phyloP scores from a whole-genome alignment of 1,140 invertebrate genomes.

The Harlomillsia oculata region DNA sequence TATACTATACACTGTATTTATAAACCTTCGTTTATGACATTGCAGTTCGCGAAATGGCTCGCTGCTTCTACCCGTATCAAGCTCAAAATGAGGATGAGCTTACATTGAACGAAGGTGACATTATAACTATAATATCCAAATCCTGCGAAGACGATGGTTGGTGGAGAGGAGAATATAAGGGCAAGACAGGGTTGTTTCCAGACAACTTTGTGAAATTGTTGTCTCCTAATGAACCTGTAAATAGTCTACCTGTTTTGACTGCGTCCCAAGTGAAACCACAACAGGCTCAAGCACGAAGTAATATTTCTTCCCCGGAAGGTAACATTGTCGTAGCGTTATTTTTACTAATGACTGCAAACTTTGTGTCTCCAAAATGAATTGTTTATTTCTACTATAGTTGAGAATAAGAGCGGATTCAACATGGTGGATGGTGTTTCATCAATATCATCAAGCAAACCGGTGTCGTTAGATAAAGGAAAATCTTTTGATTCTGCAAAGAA shows the following conservation, averaged over 20 bases:
- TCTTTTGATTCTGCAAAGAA: no score
- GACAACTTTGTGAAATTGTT: conserved; percentile 87
- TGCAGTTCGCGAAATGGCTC: conserved; percentile 59
- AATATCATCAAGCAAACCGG: no score
- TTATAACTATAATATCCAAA: conserved; percentile 75
- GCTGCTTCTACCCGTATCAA: conserved; percentile 78
- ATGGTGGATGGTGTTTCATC: no score
- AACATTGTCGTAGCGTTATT: no score
- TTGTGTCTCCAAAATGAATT: no score
- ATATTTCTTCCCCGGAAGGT: conserved; percentile 4
- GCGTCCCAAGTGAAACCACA: neutral
- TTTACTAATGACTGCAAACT: no score
- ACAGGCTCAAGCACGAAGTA: conserved; percentile 21
- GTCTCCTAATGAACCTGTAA: conserved; percentile 21
- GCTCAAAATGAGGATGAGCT: conserved; percentile 91
- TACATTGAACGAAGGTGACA: conserved; percentile 74
- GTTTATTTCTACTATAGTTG: no score
- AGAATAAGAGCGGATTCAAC: no score
- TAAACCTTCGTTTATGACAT: no score
- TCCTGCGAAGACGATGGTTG: conserved; percentile 69
- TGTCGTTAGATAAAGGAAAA: no score
- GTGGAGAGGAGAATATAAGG: conserved; percentile 91
- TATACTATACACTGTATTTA: no score
- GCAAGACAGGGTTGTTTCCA: conserved; percentile 84
- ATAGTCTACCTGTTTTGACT: neutral